These are phyloP conservation scores for Artemisiospiza belli DNA, from an alignment of 2,113 vertebrate genomes.

Conservation along the genomic window DNA sequence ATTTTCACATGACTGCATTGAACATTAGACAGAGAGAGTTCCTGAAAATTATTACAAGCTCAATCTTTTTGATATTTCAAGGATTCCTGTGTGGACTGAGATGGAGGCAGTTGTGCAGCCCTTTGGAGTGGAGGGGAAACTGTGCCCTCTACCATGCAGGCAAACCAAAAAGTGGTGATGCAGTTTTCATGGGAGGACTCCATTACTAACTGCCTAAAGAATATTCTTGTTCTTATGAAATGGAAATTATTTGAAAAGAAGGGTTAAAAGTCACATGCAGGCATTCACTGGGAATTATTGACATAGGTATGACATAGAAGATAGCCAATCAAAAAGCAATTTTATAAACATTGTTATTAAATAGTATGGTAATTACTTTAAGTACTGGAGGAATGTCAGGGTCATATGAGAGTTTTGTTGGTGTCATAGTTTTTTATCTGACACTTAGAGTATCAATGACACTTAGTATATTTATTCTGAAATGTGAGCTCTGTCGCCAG, in stretches of 20 bases:
- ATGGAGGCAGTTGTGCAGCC: background rate
- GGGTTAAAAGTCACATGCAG: slow-evolving; percentile 66
- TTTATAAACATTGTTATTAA: slow-evolving; percentile 85
- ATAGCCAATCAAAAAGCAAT: slow-evolving; percentile 81
- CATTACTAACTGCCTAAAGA: slow-evolving; percentile 12
- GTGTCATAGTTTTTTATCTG: slow-evolving; percentile 75
- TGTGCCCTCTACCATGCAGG: background rate
- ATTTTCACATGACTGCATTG: background rate
- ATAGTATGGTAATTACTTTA: slow-evolving; percentile 82
- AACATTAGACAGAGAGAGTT: background rate
- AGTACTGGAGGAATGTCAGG: slow-evolving; percentile 79
- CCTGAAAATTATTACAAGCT: background rate
- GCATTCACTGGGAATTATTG: slow-evolving; percentile 72
- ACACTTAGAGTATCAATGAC: slow-evolving; percentile 78
- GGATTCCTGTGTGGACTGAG: background rate
- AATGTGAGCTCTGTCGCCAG: slow-evolving; percentile 55
- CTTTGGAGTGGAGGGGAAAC: background rate
- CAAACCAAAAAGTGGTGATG: background rate
- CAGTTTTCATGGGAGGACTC: background rate
- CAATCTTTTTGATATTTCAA: background rate
- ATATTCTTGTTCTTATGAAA: slow-evolving; percentile 45
- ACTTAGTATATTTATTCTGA: slow-evolving; percentile 74
- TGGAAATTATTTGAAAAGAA: slow-evolving; percentile 75
- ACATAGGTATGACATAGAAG: slow-evolving; percentile 74
- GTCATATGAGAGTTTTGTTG: slow-evolving; percentile 75